Percentiles rank a stretch among this genome's conserved stretches.
Conservation (phyloP, 2,888 invertebrate genomes). For the Tethea ocularis region DNA sequence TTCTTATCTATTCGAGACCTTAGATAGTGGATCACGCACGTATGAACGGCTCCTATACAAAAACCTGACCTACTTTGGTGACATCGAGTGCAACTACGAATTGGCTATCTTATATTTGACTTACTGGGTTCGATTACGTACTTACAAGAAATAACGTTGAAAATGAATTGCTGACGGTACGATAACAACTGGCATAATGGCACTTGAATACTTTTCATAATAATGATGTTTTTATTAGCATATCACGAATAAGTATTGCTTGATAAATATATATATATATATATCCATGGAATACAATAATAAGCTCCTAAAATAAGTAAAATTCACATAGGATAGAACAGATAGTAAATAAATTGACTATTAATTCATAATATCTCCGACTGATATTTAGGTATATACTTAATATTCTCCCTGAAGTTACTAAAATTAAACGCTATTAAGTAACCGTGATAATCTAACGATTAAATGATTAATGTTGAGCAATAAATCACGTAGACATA, state of each 20-base stretch:
- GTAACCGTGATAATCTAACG: not conserved
- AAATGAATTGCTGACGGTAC: not conserved
- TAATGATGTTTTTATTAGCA: not conserved
- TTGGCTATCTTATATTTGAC: conserved; percentile 41
- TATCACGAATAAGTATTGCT: too few relatives aligned
- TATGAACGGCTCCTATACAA: conserved; percentile 59
- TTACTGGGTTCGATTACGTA: conserved; percentile 8
- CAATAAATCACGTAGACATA: not conserved
- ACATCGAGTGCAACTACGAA: conserved; percentile 55
- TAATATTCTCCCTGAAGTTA: too few relatives aligned
- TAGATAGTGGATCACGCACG: conserved; percentile 75
- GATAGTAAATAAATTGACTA: too few relatives aligned
- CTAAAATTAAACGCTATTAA: not conserved
- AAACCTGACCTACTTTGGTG: conserved; percentile 67
- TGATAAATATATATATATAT: too few relatives aligned
- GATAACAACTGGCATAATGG: not conserved
- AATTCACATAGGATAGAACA: too few relatives aligned
- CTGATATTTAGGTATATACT: too few relatives aligned
- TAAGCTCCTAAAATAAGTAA: too few relatives aligned
- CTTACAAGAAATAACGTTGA: not conserved
- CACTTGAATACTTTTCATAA: not conserved
- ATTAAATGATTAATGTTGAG: not conserved
- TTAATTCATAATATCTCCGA: too few relatives aligned
- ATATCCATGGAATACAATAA: too few relatives aligned
- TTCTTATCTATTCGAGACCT: conserved; percentile 72